Percentiles rank a stretch among this genome's conserved stretches.
Evolutionary conservation across 2,797 vertebrate genomes (phyloP).

Genomic region (Pseudotriccus pelzelni): DNA sequence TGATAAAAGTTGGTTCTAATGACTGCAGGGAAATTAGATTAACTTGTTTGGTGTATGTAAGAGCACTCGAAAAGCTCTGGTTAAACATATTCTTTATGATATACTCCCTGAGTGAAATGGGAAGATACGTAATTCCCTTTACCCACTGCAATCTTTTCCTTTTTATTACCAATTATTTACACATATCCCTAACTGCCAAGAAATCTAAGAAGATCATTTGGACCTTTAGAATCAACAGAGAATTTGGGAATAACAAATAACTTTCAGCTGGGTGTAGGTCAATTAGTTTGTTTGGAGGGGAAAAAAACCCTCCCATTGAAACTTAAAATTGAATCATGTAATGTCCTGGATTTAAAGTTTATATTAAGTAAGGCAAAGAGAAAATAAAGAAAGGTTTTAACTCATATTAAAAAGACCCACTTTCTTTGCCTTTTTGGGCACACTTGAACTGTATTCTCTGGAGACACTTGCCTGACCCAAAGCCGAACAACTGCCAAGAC

Average conservation of each 20-base stretch:
- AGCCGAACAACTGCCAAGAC: slow-evolving; percentile 48
- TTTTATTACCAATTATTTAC: slow-evolving; percentile 11
- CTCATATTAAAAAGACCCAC: neutral
- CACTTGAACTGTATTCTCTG: slow-evolving; percentile 1
- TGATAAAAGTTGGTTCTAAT: neutral
- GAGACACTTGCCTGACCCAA: slow-evolving; percentile 31
- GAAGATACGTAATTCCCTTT: neutral
- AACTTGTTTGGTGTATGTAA: neutral
- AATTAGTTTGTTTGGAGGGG: neutral
- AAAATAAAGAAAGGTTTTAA: neutral
- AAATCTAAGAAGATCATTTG: neutral
- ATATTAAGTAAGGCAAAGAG: neutral
- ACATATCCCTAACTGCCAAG: neutral
- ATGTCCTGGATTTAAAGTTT: neutral
- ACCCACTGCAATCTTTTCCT: neutral
- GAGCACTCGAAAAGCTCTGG: neutral
- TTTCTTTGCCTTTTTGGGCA: neutral
- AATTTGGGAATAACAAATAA: neutral
- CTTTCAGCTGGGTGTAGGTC: neutral
- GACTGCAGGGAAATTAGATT: neutral
- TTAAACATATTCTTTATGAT: neutral
- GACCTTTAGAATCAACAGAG: neutral
- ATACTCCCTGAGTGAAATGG: neutral
- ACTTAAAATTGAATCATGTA: neutral
- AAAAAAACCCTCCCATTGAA: neutral